Conservation (phyloP, 2,888 invertebrate genomes). For the Euproctis similis region DNA sequence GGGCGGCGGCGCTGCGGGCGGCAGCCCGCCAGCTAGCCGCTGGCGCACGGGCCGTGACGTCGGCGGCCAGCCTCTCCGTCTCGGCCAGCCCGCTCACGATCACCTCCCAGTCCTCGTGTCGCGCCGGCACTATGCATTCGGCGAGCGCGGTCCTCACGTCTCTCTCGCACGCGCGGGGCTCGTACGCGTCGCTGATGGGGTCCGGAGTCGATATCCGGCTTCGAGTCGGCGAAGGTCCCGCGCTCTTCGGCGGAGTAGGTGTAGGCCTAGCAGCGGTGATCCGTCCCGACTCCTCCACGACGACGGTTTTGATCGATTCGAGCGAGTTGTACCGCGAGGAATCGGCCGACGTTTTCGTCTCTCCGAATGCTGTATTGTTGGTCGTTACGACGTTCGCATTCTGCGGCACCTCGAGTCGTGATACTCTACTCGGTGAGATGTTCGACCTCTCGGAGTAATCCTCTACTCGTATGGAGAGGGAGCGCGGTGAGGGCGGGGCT, state of each 20-base stretch:
- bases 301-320: slow-evolving; percentile 17
- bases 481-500: slow-evolving; percentile 33
- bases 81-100: slow-evolving; percentile 83
- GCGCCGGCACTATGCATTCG: slow-evolving; percentile 62
- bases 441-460: slow-evolving; percentile 53
- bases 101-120: slow-evolving; percentile 88
- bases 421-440: slow-evolving; percentile 23
- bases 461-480: slow-evolving; percentile 54
- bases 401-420: slow-evolving; percentile 9
- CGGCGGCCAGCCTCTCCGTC: slow-evolving; percentile 80
- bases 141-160: slow-evolving; percentile 59
- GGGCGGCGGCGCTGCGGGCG: slow-evolving; percentile 81
- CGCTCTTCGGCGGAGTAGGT: slow-evolving; percentile 29
- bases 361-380: background rate
- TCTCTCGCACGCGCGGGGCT: slow-evolving; percentile 30
- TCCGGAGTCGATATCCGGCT: slow-evolving; percentile 41
- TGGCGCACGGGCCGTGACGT: slow-evolving; percentile 81
- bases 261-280: slow-evolving; percentile 11
- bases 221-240: slow-evolving; percentile 31
- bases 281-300: slow-evolving; percentile 12
- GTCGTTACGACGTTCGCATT: slow-evolving; percentile 3
- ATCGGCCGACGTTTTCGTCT: background rate
- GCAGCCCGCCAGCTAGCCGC: slow-evolving; percentile 80
- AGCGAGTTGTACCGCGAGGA: slow-evolving; percentile 9
- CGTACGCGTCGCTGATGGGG: slow-evolving; percentile 29